phyloP scores from a whole-genome alignment of 2,888 invertebrate species.

The Phorcus lineatus region DNA sequence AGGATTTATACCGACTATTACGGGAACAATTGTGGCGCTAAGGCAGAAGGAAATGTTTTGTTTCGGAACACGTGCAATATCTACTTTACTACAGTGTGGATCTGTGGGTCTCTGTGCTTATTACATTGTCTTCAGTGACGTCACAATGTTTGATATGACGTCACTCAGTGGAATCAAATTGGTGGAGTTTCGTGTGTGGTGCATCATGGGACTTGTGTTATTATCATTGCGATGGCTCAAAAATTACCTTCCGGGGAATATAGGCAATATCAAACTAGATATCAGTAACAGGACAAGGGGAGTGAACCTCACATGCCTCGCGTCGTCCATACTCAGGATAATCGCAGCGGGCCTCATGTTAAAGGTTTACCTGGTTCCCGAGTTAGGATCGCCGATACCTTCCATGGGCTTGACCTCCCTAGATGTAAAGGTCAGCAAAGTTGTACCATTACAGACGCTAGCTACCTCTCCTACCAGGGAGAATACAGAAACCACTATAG shows the following conservation, averaged over 20 bases:
- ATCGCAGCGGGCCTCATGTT: neutral
- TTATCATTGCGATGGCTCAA: conserved; percentile 47
- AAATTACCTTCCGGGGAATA: conserved; percentile 32
- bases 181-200: conserved; percentile 34
- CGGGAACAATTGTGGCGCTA: neutral
- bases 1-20: neutral
- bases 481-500: no score
- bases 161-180: no score
- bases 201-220: conserved; percentile 43
- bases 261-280: neutral
- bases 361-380: neutral
- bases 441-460: neutral
- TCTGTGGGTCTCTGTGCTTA: neutral
- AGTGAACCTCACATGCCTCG: neutral
- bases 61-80: neutral
- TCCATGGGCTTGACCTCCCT: neutral
- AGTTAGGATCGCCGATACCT: neutral
- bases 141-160: neutral
- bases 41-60: neutral
- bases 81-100: neutral
- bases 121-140: neutral
- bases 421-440: neutral
- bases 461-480: no score
- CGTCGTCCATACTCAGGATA: neutral
- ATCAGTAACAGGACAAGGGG: neutral